Evolutionary conservation across 2,888 invertebrate genomes (phyloP), one percentile per base, ranked within the genome.

Genomic region (Catotricha subobsoleta): DNA sequence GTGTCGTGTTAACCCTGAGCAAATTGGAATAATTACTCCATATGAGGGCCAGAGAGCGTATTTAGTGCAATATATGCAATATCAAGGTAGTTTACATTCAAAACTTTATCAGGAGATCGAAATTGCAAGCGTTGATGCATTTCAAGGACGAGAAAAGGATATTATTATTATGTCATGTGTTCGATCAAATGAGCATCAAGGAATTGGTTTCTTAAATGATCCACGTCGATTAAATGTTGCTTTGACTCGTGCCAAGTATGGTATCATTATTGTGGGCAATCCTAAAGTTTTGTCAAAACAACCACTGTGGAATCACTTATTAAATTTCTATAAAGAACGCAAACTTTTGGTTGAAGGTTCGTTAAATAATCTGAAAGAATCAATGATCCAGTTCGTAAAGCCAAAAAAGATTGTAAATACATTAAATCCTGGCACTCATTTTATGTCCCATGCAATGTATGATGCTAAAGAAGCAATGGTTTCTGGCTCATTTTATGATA

Each of bases 91-190:
- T 10, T 67, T 99, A 42, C 94, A 97, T 58, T 83, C 91, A 28
- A 95, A 95, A 56, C 67, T 98, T 0, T 99, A 99, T 59, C 83
- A 94, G 65, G 95, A 97, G 58, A 92, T 99, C 42, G 98, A 99
- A 65, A 95, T 99, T 1, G 98, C 97, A 8, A 95, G 94, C 63
- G 98, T 99, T 3, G 98, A 99, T 62, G 98, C 98, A 0, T 99
- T 99, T 62, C 95, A 97, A 62, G 98, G 98, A 0, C 71, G 98
- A 38, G 98, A 99, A 58, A 99, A 99, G 56, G 98, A 99, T 56
- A 86, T 97, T 43, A 98, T 99, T 49, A 92, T 99, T 41, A 87
- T 99, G 81, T 95, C 95, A 0, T 98, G 97, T 63, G 98, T 99
- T 2, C 74, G 98, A 40, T 92, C 95, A 6, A 98, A 98, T 58